phyloP scores from a whole-genome alignment of 1,140 invertebrate species.

The Littorina saxatilis region DNA sequence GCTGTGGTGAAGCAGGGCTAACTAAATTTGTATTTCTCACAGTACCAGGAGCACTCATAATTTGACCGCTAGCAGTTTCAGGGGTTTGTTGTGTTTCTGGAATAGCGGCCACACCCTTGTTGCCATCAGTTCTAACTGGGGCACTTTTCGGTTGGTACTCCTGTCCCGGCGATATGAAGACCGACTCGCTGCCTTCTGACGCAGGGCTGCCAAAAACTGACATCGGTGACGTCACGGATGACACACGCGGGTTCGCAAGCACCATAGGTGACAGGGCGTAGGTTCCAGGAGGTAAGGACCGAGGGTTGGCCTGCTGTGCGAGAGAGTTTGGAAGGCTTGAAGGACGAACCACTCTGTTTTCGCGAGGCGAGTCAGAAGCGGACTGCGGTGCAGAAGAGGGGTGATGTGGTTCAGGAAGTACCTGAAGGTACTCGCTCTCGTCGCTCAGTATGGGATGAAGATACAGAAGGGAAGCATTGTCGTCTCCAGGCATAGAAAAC shows the following conservation, averaged over 20 bases:
- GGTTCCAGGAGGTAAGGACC: not conserved
- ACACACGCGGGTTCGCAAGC: not conserved
- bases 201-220: not conserved
- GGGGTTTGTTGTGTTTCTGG: no score
- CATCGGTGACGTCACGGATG: not conserved
- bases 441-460: not conserved
- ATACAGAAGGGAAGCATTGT: not conserved
- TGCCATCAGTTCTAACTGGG: no score
- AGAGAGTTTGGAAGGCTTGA: not conserved
- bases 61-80: no score
- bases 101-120: no score
- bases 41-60: no score
- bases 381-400: not conserved
- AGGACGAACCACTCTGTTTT: not conserved
- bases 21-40: no score
- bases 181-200: constrained; percentile 2
- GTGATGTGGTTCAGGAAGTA: not conserved
- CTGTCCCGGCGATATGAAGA: constrained; percentile 2
- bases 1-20: no score
- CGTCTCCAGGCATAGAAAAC: not conserved
- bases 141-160: not conserved
- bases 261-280: not conserved
- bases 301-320: not conserved
- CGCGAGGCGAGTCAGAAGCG: not conserved
- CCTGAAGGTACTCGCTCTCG: not conserved